Percentiles rank a stretch among this genome's conserved stretches.
Evolutionary conservation across 2,797 vertebrate genomes (phyloP).

Genomic region (Taenioides sp.): DNA sequence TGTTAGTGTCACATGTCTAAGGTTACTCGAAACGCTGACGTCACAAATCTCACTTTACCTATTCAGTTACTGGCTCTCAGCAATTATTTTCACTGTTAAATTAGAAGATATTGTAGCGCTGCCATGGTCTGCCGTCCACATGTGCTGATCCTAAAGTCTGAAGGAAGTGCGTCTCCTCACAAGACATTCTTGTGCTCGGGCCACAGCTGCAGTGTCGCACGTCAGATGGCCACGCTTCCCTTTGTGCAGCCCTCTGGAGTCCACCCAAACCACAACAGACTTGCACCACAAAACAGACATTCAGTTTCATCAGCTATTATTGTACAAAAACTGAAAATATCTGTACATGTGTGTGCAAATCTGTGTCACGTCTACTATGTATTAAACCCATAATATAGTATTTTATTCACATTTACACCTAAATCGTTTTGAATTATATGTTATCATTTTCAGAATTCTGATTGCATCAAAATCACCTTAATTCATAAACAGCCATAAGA

Average conservation of each 20-base stretch:
- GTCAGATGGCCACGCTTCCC: conserved; percentile 88
- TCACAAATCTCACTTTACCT: conserved; percentile 1
- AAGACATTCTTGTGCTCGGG: conserved; percentile 80
- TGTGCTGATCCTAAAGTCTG: conserved; percentile 71
- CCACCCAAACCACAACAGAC: conserved; percentile 91
- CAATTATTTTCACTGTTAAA: conserved; percentile 18
- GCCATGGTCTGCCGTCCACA: conserved; percentile 90
- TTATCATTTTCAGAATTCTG: neutral
- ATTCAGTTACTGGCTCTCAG: neutral
- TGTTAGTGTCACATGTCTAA: conserved; percentile 4
- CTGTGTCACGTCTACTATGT: conserved; percentile 5
- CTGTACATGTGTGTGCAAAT: conserved; percentile 47
- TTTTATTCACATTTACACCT: neutral
- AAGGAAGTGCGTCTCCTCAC: conserved; percentile 77
- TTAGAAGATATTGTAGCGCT: conserved; percentile 78
- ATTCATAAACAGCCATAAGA: neutral
- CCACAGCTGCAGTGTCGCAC: conserved; percentile 89
- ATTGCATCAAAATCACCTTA: conserved; percentile 9
- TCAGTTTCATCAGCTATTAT: conserved; percentile 72
- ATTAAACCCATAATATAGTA: conserved; percentile 26
- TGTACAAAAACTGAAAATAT: conserved; percentile 70
- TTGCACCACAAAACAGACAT: conserved; percentile 84
- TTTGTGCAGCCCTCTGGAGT: conserved; percentile 90
- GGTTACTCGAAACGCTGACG: conserved; percentile 6
- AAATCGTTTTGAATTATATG: neutral